Evolutionary conservation across 2,797 vertebrate species (phyloP), one percentile per base, ranked within the genome.

Genomic region (Gymnothorax reevesii): DNA sequence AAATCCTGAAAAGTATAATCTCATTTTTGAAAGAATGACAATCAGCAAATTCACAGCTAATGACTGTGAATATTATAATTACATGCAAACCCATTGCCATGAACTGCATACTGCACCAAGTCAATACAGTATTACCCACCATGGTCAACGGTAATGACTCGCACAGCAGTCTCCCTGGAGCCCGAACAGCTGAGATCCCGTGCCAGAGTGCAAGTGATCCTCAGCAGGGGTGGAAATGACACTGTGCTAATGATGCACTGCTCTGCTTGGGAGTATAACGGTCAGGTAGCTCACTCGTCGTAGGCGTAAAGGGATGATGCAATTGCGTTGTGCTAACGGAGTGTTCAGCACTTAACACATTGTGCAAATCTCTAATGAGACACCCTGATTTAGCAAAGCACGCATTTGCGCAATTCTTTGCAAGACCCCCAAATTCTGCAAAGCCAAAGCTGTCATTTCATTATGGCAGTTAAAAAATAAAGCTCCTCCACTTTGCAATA

Each of bases 331-430:
- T 85, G 89, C 87, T 88, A 87, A 89, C 88, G 86, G 84, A 1
- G 33, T 2, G 33, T 42, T 42, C 33, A 42, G 33, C 33, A 42
- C 33, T 1, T 42, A 42, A 42, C 33, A 42, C 33, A 42, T 42
- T 42, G 33, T 42, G 33, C 2, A 2, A 42, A 42, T 42, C 33
- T 42, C 33, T 42, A 42, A 42, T 42, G 33, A 42, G 33, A 42
- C 33, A 42, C 33, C 33, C 33, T 42, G 33, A 42, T 42, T 42
- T 42, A 42, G 83, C 87, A 87, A 88, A 66, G 84, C 84, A 83
- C 86, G 86, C 89, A 88, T 87, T 85, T 84, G 77, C 89, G 84
- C 88, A 87, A 88, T 90, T 87, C 83, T 84, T 49, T 6, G 54
- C 57, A n/a, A 84, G 71, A 25, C 69, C 49, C 15, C 12, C 4